A percentile compares a stretch with the other conserved stretches of the same genome.
Evolutionary conservation across 2,888 invertebrate species (phyloP).

Genomic region (Luperina testacea): DNA sequence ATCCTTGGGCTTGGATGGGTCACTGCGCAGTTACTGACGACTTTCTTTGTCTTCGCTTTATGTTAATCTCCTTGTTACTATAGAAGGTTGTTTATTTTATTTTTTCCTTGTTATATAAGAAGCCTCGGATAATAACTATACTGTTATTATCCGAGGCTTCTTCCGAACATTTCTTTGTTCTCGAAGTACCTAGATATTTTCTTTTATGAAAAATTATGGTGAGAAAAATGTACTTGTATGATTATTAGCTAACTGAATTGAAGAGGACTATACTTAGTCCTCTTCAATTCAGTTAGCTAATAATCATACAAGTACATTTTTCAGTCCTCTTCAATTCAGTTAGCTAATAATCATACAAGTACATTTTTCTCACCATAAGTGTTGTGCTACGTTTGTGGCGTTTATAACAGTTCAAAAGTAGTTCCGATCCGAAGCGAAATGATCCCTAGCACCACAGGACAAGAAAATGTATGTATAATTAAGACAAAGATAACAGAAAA

Average conservation of each 20-base stretch:
- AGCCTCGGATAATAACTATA: too few relatives aligned
- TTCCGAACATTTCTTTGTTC: slow-evolving; percentile 33
- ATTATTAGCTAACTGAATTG: neutral
- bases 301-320: too few relatives aligned
- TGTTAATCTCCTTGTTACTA: slow-evolving; percentile 60
- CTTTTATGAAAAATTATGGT: neutral
- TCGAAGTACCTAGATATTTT: slow-evolving; percentile 4
- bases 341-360: too few relatives aligned
- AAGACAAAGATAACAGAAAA: slow-evolving; percentile 19
- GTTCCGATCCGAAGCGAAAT: neutral
- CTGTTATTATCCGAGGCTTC: slow-evolving; percentile 28
- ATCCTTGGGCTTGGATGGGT: slow-evolving; percentile 68
- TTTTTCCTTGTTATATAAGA: too few relatives aligned
- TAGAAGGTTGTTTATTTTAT: too few relatives aligned
- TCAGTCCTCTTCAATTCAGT: too few relatives aligned
- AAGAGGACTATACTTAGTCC: neutral
- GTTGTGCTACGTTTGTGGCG: too few relatives aligned
- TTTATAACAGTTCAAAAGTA: neutral
- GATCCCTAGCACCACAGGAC: neutral
- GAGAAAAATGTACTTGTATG: neutral
- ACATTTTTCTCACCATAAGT: too few relatives aligned
- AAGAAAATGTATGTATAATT: neutral
- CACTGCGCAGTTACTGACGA: slow-evolving; percentile 70
- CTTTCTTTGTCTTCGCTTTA: slow-evolving; percentile 74
- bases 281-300: too few relatives aligned